Base-by-base conservation (phyloP, 37 sponge, comb jelly and placozoan species). In the Spongilla lacustris region DNA sequence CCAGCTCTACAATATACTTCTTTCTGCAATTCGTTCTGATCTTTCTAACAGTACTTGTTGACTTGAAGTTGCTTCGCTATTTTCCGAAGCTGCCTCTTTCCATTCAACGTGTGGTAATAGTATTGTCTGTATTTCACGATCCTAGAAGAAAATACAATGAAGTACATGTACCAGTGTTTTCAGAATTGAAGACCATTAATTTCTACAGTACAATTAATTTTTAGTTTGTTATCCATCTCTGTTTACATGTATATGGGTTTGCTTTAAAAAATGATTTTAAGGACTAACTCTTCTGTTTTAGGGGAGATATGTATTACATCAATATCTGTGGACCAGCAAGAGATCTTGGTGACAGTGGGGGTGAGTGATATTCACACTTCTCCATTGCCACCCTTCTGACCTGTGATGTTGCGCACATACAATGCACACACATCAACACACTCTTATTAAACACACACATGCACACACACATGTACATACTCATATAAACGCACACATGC, bases 261-360 rank as follows among this genome's bases (percentile, higher is more conserved):
- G 10, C 10, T 74, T 74, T 34, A 34, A 31, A 74, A 25, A 74
- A 6, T 21, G 2, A 4, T 8, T 34, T n/a, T 31, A 9, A 10
- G 8, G 5, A 19, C 28, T 74, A 74, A 22, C 33, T 34, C 9
- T 8, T 9, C 6, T 74, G 23, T 26, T 23, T 4, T 71, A 46
- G 28, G 0, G 41, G 85, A 69, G 68, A 74, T 29, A 58, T 34
- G 5, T 91, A 87, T 77, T 90, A 85, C 50, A 83, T 91, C 83
- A 91, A 86, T 69, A 68, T 87, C 12, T 91, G 91, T 78, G 87
- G 84, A 21, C 30, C 83, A 9, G 11, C 1, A 34, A 74, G 50
- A 48, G 28, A 27, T 49, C 30, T 32, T 37, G 22, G 30, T 27
- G 78, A 41, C 26, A 36, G 68, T 13, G 35, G 35, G 37, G 77